Percentiles rank a stretch among this genome's conserved stretches.
Conservation (phyloP, 2,797 vertebrate genomes). For the Hippocampus kuda region DNA sequence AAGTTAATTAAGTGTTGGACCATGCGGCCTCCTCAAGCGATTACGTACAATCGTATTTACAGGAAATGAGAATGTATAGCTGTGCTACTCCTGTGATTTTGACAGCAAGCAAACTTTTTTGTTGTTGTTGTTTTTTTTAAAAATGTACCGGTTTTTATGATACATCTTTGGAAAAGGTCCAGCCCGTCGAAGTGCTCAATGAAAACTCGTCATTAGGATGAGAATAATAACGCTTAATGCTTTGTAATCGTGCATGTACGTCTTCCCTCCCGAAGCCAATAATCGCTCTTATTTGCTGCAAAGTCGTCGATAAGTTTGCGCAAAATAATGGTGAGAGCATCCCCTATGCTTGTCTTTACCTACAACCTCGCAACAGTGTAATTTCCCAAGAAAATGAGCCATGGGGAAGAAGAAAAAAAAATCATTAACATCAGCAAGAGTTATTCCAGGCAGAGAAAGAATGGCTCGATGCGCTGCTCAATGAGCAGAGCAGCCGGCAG, state of each 20-base stretch:
- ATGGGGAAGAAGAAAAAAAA: conserved; percentile 40
- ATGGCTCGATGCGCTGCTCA: conserved; percentile 55
- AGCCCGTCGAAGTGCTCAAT: background rate
- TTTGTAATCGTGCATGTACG: too few species aligned
- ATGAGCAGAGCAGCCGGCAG: conserved; percentile 53
- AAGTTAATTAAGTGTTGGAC: background rate
- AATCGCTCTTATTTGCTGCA: background rate
- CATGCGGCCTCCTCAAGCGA: conserved; percentile 14
- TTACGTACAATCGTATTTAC: conserved; percentile 5
- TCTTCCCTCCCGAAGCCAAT: background rate
- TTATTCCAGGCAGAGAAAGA: conserved; percentile 54
- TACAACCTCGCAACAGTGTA: conserved; percentile 44
- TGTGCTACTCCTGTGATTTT: conserved; percentile 5
- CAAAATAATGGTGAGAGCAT: conserved; percentile 15
- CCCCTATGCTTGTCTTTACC: conserved; percentile 39
- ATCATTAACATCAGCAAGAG: conserved; percentile 63
- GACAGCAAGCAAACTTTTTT: conserved; percentile 1
- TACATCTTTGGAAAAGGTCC: conserved; percentile 8
- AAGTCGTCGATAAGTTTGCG: background rate
- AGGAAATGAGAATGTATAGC: conserved; percentile 4
- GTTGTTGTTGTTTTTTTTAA: background rate
- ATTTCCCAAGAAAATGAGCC: conserved; percentile 60
- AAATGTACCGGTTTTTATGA: background rate
- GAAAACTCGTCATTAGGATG: background rate
- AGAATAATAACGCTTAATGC: background rate